Conservation (phyloP, 1,140 invertebrate species). For the Hestina assimilis region DNA sequence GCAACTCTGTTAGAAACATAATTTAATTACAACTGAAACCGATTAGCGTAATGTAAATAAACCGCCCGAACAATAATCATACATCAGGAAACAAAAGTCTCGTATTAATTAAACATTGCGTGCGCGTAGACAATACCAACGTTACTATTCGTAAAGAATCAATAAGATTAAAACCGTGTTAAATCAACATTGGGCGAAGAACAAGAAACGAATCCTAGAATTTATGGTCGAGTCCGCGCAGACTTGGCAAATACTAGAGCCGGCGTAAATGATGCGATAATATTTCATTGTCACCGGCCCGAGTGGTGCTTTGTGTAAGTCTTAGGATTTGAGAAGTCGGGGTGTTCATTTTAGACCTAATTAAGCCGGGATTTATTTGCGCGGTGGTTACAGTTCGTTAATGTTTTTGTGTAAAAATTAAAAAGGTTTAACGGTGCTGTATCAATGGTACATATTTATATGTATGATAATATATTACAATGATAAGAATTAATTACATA, state of each 20-base stretch:
- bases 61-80: slow-evolving; percentile 35
- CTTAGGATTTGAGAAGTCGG: slow-evolving; percentile 32
- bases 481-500: too few relatives aligned
- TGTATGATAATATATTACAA: too few relatives aligned
- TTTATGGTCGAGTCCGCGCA: slow-evolving; percentile 62
- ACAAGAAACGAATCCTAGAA: slow-evolving; percentile 74
- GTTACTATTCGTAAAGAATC: slow-evolving; percentile 69
- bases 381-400: slow-evolving; percentile 1
- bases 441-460: too few relatives aligned
- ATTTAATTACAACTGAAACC: neutral
- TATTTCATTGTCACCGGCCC: slow-evolving; percentile 56
- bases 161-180: slow-evolving; percentile 77
- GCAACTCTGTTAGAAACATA: neutral
- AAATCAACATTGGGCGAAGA: slow-evolving; percentile 77
- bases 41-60: slow-evolving; percentile 16
- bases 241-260: slow-evolving; percentile 55
- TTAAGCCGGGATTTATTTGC: slow-evolving; percentile 25
- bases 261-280: slow-evolving; percentile 51
- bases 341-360: slow-evolving; percentile 29
- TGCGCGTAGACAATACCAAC: slow-evolving; percentile 70
- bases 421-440: neutral
- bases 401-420: neutral
- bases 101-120: slow-evolving; percentile 74
- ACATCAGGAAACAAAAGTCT: slow-evolving; percentile 48
- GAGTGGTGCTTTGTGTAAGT: slow-evolving; percentile 45